Evolutionary conservation across 2,797 vertebrate species (phyloP).

Genomic region (Taenioides sp.): DNA sequence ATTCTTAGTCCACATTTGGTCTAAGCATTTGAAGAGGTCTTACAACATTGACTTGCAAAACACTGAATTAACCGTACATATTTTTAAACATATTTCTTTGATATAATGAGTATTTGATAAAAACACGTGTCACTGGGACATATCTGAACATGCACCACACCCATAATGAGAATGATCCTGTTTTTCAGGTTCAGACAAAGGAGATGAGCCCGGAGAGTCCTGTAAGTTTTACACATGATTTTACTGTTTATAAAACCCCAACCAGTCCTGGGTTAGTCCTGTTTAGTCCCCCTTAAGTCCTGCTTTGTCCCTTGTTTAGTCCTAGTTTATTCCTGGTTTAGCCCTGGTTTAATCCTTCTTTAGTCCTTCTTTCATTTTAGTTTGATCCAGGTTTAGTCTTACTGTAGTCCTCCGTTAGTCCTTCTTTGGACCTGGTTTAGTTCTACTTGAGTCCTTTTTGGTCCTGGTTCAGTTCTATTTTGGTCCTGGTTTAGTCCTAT

Average conservation of each 20-base stretch:
- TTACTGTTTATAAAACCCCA: too few species aligned
- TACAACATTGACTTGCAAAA: too few species aligned
- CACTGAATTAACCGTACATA: too few species aligned
- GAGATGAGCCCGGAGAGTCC: neutral
- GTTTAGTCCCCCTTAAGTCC: neutral
- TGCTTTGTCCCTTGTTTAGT: neutral
- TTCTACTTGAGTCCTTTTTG: neutral
- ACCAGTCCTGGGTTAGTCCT: neutral
- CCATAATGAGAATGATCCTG: neutral
- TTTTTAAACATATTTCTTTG: too few species aligned
- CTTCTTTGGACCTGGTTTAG: neutral
- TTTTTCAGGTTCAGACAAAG: constrained; percentile 7
- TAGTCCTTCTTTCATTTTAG: too few species aligned
- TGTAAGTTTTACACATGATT: neutral
- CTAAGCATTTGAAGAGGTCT: too few species aligned
- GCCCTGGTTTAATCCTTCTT: neutral
- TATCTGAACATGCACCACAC: neutral
- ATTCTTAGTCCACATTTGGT: too few species aligned
- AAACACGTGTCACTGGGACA: neutral
- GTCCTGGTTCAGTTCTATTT: neutral
- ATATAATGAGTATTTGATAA: too few species aligned
- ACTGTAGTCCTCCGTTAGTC: neutral
- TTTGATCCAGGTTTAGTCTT: constrained; percentile 13
- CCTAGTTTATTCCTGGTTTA: neutral
- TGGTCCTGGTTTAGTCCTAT: neutral